Conservation (phyloP, 1,140 invertebrate species). For the Melanaphis sacchari region DNA sequence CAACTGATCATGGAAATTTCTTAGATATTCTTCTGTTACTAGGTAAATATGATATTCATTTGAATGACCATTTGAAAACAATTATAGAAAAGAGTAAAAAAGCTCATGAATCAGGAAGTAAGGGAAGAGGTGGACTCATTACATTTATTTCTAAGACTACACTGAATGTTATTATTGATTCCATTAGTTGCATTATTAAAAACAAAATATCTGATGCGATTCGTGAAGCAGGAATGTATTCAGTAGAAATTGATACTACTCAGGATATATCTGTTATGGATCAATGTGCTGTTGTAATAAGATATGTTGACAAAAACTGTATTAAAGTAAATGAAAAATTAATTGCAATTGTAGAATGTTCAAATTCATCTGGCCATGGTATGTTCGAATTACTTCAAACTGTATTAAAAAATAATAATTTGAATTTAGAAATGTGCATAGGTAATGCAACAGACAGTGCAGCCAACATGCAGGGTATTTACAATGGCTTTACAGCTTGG, state of each 20-base stretch:
- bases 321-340: slow-evolving; percentile 54
- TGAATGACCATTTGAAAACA: slow-evolving; percentile 20
- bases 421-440: slow-evolving; percentile 47
- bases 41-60: slow-evolving; percentile 21
- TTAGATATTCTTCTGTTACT: slow-evolving; percentile 36
- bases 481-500: slow-evolving; percentile 59
- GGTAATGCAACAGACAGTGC: slow-evolving; percentile 59
- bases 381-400: slow-evolving; percentile 55
- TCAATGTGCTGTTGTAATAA: slow-evolving; percentile 5
- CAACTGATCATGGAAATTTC: not conserved
- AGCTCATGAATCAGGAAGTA: not conserved
- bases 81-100: slow-evolving; percentile 26
- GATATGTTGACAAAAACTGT: slow-evolving; percentile 47
- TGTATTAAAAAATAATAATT: not conserved
- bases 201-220: slow-evolving; percentile 24
- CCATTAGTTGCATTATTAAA: not conserved
- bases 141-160: not conserved
- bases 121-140: not conserved
- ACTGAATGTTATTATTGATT: not conserved
- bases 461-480: slow-evolving; percentile 59
- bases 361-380: slow-evolving; percentile 56
- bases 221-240: slow-evolving; percentile 56
- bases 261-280: slow-evolving; percentile 59
- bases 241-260: slow-evolving; percentile 59
- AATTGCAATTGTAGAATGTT: slow-evolving; percentile 53